Evolutionary conservation across 2,797 vertebrate genomes (phyloP).

Genomic region (Pseudocheirus occidentalis): DNA sequence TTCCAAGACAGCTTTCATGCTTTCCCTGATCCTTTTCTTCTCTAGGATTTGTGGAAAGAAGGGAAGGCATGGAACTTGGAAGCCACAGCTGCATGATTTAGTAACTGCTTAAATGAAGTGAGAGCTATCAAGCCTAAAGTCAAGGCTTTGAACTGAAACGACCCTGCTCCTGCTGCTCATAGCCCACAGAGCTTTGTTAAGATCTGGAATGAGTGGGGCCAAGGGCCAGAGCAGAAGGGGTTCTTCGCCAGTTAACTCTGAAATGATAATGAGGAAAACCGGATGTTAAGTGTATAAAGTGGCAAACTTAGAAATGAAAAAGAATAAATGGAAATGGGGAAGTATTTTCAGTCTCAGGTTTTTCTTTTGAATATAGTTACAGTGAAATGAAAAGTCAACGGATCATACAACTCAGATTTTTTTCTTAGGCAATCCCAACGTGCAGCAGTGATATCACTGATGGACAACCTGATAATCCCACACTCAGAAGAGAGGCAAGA

Average conservation of each 20-base stretch:
- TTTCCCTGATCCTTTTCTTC: background rate
- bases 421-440: conserved; percentile 33
- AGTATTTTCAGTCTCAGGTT: conserved; percentile 19
- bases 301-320: conserved; percentile 2
- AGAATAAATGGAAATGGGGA: background rate
- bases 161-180: background rate
- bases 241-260: background rate
- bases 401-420: background rate
- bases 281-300: background rate
- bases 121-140: background rate
- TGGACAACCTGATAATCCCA: conserved; percentile 44
- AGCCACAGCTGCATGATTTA: background rate
- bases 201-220: background rate
- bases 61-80: background rate
- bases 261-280: conserved; percentile 29
- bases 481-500: conserved; percentile 41
- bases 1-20: background rate
- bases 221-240: background rate
- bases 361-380: conserved; percentile 24
- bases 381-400: background rate
- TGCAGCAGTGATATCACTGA: background rate
- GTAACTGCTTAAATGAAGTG: background rate
- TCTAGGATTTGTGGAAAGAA: background rate
- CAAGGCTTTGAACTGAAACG: background rate
- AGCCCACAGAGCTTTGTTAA: background rate